These are phyloP conservation scores for Pampusana beccarii DNA, from an alignment of 2,113 vertebrate species.

Conservation along the genomic window DNA sequence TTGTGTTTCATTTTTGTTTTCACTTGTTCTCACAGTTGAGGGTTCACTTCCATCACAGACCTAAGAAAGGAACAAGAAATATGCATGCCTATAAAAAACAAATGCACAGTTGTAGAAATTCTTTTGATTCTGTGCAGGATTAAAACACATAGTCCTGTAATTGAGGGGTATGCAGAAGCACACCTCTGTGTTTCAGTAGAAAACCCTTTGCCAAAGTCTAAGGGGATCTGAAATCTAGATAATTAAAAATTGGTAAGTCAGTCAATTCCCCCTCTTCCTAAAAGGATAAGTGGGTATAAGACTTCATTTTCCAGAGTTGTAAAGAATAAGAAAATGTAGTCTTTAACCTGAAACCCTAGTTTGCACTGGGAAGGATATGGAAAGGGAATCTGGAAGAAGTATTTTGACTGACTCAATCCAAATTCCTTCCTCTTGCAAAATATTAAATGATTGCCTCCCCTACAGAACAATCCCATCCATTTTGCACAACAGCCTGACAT, in stretches of 20 bases:
- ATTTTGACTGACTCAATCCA: neutral
- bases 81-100: neutral
- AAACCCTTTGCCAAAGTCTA: neutral
- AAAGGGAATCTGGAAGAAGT: neutral
- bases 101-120: neutral
- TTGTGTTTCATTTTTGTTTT: constrained; percentile 68
- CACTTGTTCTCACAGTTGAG: constrained; percentile 71
- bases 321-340: neutral
- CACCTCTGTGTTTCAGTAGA: neutral
- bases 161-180: neutral
- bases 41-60: constrained; percentile 72
- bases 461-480: neutral
- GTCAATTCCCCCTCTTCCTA: neutral
- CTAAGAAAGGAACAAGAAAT: constrained; percentile 65
- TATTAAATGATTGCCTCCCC: neutral
- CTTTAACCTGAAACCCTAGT: neutral
- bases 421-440: neutral
- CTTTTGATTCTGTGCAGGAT: neutral
- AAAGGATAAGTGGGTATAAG: neutral
- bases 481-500: neutral
- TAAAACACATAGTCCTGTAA: neutral
- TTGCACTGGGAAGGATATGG: neutral
- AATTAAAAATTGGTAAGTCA: neutral
- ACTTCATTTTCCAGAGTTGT: neutral
- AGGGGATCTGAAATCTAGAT: neutral